A percentile compares a stretch with the other conserved stretches of the same genome.
phyloP scores from a whole-genome alignment of 2,113 vertebrate species.

The Miniopterus natalensis region DNA sequence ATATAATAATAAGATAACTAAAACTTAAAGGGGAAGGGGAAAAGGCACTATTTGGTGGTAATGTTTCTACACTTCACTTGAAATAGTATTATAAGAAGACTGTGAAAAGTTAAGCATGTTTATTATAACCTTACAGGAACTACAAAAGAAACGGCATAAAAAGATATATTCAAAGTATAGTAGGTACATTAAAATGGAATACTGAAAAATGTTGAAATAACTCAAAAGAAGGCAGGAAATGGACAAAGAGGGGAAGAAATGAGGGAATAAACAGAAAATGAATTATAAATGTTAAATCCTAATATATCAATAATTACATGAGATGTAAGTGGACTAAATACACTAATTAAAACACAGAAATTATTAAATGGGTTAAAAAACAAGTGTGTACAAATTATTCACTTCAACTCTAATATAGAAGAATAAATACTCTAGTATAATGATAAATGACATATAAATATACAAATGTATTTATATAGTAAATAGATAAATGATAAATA shows the following conservation, averaged over 20 bases:
- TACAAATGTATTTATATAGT: neutral
- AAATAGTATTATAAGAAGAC: constrained; percentile 2
- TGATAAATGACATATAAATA: neutral
- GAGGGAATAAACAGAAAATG: neutral
- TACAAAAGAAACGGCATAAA: neutral
- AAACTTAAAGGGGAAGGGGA: neutral
- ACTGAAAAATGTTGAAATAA: neutral
- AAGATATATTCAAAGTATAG: neutral
- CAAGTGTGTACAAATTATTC: neutral
- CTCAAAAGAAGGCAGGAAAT: neutral
- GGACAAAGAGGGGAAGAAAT: neutral
- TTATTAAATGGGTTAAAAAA: neutral
- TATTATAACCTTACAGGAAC: neutral
- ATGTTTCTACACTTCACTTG: neutral
- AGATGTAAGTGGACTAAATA: neutral
- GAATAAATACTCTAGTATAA: neutral
- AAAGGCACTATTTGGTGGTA: neutral
- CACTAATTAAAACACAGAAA: neutral
- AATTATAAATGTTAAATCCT: neutral
- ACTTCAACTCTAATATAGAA: neutral
- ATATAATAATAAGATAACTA: neutral
- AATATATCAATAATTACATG: neutral
- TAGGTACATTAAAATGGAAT: neutral
- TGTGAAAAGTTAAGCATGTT: neutral
- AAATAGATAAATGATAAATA: neutral